Conservation (phyloP, 1,140 invertebrate species). For the Trichonephila inaurata region DNA sequence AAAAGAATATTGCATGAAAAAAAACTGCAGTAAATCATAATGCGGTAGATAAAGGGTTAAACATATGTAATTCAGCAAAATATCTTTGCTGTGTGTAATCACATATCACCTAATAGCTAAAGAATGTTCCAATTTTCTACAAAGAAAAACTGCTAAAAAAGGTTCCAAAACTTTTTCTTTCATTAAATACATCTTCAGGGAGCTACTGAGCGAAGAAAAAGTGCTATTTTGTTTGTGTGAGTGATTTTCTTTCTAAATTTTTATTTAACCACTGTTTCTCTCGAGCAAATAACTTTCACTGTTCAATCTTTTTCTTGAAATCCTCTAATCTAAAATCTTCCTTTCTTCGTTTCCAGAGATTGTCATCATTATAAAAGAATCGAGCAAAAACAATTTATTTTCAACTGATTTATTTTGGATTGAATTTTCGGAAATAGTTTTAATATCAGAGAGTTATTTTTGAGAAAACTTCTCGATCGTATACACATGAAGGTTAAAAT, state of each 20-base stretch:
- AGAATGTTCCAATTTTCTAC: not conserved
- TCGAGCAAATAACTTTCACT: slow-evolving; percentile 6
- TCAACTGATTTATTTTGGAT: slow-evolving; percentile 23
- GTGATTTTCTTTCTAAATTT: slow-evolving; percentile 7
- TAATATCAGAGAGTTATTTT: not conserved
- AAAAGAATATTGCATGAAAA: too few species aligned
- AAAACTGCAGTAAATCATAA: too few species aligned
- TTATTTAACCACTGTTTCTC: not conserved
- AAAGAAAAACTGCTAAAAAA: not conserved
- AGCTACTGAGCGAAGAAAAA: not conserved
- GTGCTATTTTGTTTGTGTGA: not conserved
- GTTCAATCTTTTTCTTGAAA: slow-evolving; percentile 8
- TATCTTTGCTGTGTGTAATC: too few species aligned
- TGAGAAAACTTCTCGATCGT: not conserved
- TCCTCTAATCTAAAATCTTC: slow-evolving; percentile 40
- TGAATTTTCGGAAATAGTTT: not conserved
- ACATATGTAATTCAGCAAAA: too few species aligned
- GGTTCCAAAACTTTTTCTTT: not conserved
- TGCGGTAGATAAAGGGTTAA: too few species aligned
- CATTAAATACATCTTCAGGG: not conserved
- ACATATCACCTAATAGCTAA: too few species aligned
- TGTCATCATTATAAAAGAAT: slow-evolving; percentile 33
- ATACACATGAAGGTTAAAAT: too few species aligned
- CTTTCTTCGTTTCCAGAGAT: not conserved
- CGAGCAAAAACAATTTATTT: slow-evolving; percentile 15